Conservation (phyloP, 2,113 vertebrate genomes). For the Herpetotheres cachinnans region DNA sequence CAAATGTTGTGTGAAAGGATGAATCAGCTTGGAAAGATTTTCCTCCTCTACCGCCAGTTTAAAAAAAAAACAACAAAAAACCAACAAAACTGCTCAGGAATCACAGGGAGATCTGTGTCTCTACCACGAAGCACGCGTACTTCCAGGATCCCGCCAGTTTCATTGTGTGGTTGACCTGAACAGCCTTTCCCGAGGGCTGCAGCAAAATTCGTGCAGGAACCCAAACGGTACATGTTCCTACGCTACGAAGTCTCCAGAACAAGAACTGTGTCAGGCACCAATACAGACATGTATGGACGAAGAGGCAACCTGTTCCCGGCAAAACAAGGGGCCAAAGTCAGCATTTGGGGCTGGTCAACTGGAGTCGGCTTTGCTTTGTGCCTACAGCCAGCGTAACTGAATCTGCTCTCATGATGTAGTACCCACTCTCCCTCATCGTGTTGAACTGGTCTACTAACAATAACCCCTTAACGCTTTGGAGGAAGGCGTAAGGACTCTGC, state of each 20-base stretch:
- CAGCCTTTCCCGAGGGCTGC: not conserved
- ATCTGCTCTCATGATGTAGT: not conserved
- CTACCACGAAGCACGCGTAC: not conserved
- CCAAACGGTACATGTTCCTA: not conserved
- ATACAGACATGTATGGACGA: not conserved
- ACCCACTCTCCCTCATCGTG: not conserved
- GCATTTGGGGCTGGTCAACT: not conserved
- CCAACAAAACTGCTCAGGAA: not conserved
- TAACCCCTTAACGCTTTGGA: not conserved
- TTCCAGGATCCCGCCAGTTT: not conserved
- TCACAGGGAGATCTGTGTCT: not conserved
- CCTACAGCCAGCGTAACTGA: not conserved
- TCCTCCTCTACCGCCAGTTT: not conserved
- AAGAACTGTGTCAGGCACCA: not conserved
- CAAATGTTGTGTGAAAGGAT: not conserved
- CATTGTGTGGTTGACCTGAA: not conserved
- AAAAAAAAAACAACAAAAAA: not conserved
- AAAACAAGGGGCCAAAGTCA: not conserved
- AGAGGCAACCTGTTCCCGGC: not conserved
- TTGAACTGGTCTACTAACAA: not conserved
- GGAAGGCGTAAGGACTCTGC: not conserved
- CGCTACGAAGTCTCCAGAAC: not conserved
- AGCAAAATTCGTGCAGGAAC: not conserved
- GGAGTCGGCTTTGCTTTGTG: not conserved
- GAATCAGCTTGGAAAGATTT: not conserved